Evolutionary conservation across 2,113 vertebrate species (phyloP).

Genomic region (Furnarius figulus): DNA sequence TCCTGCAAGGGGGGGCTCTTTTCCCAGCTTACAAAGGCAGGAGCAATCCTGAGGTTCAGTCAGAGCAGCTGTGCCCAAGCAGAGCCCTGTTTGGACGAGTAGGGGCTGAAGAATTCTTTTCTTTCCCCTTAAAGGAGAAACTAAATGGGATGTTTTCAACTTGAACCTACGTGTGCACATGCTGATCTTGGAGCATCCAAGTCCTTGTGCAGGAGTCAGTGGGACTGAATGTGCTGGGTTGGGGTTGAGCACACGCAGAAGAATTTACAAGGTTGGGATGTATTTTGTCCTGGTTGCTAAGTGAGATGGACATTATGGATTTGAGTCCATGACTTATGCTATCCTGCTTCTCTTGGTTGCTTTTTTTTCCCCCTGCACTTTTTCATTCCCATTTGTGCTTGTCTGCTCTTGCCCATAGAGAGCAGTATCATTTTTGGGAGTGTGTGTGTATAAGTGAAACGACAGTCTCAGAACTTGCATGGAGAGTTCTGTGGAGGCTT

Average conservation of each 20-base stretch:
- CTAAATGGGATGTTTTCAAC: not conserved
- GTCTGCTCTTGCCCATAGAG: not conserved
- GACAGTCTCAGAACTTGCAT: accelerated
- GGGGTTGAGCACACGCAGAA: not conserved
- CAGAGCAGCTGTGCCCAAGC: conserved; percentile 4
- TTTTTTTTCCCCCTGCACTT: not conserved
- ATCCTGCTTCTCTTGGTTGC: not conserved
- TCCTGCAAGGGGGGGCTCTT: not conserved
- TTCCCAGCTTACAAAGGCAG: not conserved
- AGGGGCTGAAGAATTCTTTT: not conserved
- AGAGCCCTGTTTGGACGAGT: not conserved
- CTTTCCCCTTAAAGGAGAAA: not conserved
- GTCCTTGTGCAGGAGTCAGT: not conserved
- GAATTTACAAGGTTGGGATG: not conserved
- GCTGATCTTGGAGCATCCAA: not conserved
- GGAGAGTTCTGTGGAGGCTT: not conserved
- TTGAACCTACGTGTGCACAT: not conserved
- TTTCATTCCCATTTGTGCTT: not conserved
- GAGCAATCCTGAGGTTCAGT: not conserved
- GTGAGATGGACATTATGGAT: not conserved
- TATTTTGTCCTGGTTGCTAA: conserved; percentile 3
- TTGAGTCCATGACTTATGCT: not conserved
- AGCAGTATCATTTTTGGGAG: not conserved
- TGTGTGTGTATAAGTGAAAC: not conserved
- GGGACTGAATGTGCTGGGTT: conserved; percentile 8